These are phyloP conservation scores for Hirundichthys speculiger DNA, from an alignment of 2,113 vertebrate species.

Conservation along the genomic window DNA sequence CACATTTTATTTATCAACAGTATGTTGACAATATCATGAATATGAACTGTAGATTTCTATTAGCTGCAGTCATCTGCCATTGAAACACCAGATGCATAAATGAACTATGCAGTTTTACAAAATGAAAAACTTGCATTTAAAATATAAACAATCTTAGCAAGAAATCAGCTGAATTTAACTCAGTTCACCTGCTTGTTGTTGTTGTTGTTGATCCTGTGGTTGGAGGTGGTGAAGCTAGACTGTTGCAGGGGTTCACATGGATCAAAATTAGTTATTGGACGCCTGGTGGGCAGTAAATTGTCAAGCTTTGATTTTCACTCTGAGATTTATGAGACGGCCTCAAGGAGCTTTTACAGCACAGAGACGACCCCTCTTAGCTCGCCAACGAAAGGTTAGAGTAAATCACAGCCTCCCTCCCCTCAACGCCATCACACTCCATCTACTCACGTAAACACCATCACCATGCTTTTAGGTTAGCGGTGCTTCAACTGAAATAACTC, in stretches of 20 bases:
- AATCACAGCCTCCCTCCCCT: constrained; percentile 52
- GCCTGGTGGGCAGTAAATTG: constrained; percentile 59
- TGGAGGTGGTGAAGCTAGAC: not conserved
- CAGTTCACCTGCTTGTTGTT: no score
- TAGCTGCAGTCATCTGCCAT: no score
- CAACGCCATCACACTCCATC: constrained; percentile 1
- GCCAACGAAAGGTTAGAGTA: constrained; percentile 56
- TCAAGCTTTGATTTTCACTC: constrained; percentile 55
- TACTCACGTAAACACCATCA: no score
- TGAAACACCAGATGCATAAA: no score
- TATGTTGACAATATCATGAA: no score
- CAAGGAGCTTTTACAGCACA: constrained; percentile 51
- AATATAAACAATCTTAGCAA: no score
- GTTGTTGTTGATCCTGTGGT: constrained; percentile 7
- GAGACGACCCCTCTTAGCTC: constrained; percentile 46
- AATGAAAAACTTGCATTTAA: no score
- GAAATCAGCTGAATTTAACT: no score
- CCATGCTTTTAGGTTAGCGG: no score
- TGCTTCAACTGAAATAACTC: constrained; percentile 19
- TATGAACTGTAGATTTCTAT: no score
- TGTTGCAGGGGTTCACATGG: constrained; percentile 32
- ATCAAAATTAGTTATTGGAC: constrained; percentile 68
- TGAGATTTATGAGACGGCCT: constrained; percentile 60
- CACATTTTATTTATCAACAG: no score
- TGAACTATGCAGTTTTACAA: no score